phyloP scores from a whole-genome alignment of 1,140 invertebrate species.

The Dufourea novaeangliae region DNA sequence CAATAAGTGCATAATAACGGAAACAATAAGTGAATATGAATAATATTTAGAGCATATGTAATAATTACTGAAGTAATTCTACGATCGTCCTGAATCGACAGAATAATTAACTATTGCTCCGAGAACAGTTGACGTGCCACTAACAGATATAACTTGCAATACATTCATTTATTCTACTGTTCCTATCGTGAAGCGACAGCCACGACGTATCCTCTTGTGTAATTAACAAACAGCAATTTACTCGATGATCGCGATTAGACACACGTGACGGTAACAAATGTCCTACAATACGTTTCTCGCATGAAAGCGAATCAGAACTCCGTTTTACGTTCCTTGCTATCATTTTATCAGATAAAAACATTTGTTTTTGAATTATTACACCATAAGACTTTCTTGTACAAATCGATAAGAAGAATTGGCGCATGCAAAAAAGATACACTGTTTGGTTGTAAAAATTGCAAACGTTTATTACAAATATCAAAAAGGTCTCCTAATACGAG shows the following conservation, averaged over 20 bases:
- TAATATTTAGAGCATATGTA: background rate
- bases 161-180: background rate
- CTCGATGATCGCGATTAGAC: constrained; percentile 50
- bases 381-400: too few relatives aligned
- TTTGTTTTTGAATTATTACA: too few relatives aligned
- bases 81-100: background rate
- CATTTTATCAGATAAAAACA: too few relatives aligned
- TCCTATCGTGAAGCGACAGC: background rate
- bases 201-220: constrained; percentile 1
- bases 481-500: too few relatives aligned
- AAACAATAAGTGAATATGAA: too few relatives aligned
- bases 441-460: too few relatives aligned
- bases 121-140: background rate
- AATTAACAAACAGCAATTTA: constrained; percentile 54
- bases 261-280: constrained; percentile 36
- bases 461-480: too few relatives aligned
- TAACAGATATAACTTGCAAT: background rate
- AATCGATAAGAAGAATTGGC: too few relatives aligned
- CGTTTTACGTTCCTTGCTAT: background rate
- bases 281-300: constrained; percentile 34
- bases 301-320: constrained; percentile 17
- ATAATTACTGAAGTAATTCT: background rate
- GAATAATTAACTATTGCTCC: background rate
- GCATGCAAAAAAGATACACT: too few relatives aligned
- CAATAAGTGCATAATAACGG: too few relatives aligned